Evolutionary conservation across 2,797 vertebrate genomes (phyloP).

Genomic region (Vultur gryphus): DNA sequence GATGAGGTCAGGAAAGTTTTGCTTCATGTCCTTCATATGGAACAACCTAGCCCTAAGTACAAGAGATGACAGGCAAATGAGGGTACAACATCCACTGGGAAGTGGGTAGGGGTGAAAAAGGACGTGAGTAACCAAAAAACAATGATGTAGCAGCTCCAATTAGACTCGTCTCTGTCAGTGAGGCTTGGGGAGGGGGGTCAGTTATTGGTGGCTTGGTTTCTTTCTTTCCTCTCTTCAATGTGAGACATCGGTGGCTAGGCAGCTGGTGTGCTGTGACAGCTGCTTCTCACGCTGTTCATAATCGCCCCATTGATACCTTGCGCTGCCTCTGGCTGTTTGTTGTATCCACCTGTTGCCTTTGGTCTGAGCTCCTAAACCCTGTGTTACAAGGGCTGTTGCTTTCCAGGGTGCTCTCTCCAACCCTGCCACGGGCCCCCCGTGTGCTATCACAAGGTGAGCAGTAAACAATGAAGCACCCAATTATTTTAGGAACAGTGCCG

Average conservation of each 20-base stretch:
- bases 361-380: background rate
- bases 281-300: background rate
- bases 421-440: fast-evolving
- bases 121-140: background rate
- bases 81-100: background rate
- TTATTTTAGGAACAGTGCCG: background rate
- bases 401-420: background rate
- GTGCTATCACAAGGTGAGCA: background rate
- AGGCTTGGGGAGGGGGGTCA: background rate
- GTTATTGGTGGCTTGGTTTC: background rate
- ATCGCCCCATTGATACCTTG: conserved; percentile 41
- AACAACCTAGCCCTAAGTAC: background rate
- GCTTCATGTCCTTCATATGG: background rate
- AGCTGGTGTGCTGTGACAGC: conserved; percentile 54
- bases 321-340: background rate
- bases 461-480: background rate
- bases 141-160: background rate
- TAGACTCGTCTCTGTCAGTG: background rate
- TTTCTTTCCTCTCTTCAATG: background rate
- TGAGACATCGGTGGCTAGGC: background rate
- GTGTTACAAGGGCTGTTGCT: background rate
- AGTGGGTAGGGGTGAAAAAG: background rate
- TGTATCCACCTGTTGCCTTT: conserved; percentile 50
- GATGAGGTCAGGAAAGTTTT: background rate
- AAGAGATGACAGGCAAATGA: background rate